Conservation (phyloP, 1,140 invertebrate genomes). For the Pseudomyrmex cubaensis region DNA sequence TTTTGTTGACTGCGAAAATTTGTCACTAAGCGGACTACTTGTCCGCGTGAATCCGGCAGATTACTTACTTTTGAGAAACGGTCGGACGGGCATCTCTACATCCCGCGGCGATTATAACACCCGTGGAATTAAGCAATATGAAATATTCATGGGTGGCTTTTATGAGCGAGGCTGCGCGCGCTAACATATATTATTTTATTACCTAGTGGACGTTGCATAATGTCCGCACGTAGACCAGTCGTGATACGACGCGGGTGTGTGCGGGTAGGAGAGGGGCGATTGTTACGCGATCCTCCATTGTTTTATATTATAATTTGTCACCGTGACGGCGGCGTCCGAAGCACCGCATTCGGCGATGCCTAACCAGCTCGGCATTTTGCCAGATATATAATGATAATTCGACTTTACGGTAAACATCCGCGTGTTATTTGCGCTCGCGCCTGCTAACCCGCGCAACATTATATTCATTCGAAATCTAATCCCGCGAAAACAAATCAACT, state of each 20-base stretch:
- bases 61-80: conserved; percentile 56
- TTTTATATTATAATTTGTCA: conserved; percentile 70
- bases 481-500: conserved; percentile 55
- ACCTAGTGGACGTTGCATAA: conserved; percentile 55
- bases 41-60: conserved; percentile 50
- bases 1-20: conserved; percentile 14
- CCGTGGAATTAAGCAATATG: conserved; percentile 63
- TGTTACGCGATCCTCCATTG: conserved; percentile 61
- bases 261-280: conserved; percentile 11
- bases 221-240: conserved; percentile 14
- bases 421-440: conserved; percentile 2
- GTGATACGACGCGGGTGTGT: not conserved
- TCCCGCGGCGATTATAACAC: conserved; percentile 66
- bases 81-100: conserved; percentile 25
- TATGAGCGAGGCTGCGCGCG: conserved; percentile 39
- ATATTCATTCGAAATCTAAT: conserved; percentile 47
- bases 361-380: conserved; percentile 36
- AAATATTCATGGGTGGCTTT: conserved; percentile 69
- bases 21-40: conserved; percentile 28
- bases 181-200: conserved; percentile 69
- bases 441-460: not conserved
- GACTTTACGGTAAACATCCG: conserved; percentile 14
- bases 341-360: not conserved
- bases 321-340: conserved; percentile 12
- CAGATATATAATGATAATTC: conserved; percentile 26